A percentile compares a stretch with the other conserved stretches of the same genome.
Conservation (phyloP, 2,797 vertebrate genomes). For the Eremophila alpestris region DNA sequence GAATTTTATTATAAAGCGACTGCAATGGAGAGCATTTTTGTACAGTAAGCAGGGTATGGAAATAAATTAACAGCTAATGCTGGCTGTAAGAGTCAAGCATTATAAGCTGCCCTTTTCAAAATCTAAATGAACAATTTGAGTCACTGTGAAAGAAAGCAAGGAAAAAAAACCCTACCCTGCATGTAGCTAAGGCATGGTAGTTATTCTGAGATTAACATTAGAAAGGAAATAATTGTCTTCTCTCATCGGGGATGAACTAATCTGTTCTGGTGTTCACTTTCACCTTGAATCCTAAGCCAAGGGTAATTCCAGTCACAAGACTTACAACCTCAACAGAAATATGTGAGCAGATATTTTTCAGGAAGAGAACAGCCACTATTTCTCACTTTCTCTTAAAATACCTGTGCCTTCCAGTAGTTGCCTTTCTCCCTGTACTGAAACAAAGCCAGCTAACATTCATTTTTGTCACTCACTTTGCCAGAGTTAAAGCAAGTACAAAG, state of each 20-base stretch:
- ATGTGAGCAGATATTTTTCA: neutral
- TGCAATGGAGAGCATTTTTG: neutral
- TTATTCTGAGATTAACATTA: neutral
- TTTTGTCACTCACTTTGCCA: neutral
- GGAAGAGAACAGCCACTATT: neutral
- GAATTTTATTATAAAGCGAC: neutral
- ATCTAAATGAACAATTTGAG: neutral
- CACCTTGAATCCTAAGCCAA: neutral
- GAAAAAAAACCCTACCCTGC: neutral
- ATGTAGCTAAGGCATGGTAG: neutral
- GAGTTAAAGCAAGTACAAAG: neutral
- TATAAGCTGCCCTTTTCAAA: neutral
- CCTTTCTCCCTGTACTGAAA: neutral
- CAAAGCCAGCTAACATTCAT: neutral
- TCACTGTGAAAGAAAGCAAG: neutral
- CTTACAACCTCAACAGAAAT: neutral
- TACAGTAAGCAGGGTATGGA: neutral
- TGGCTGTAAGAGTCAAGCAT: neutral
- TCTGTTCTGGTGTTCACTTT: neutral
- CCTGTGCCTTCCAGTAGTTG: neutral
- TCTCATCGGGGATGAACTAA: neutral
- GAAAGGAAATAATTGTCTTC: neutral
- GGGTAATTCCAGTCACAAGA: neutral
- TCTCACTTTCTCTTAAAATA: neutral
- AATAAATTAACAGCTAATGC: neutral